Evolutionary conservation across 1,140 invertebrate genomes (phyloP).

Genomic region (Dryas iulia): DNA sequence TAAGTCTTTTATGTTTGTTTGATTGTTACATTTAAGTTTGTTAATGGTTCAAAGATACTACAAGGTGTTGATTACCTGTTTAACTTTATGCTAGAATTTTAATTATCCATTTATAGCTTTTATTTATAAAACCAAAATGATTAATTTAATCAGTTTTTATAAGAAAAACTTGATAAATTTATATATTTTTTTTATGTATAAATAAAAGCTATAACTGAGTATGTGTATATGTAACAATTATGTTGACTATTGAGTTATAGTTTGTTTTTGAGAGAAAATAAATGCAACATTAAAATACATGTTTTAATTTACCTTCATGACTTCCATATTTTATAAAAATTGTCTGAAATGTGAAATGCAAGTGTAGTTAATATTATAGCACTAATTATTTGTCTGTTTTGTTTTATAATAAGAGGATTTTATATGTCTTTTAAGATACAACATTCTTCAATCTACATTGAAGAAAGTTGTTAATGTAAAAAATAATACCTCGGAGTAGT

Average conservation of each 20-base stretch:
- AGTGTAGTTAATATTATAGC: no score
- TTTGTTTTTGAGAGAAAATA: conserved; percentile 22
- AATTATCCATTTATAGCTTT: conserved; percentile 4
- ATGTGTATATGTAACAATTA: background rate
- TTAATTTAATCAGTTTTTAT: conserved; percentile 41
- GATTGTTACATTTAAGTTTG: conserved; percentile 20
- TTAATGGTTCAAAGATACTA: background rate
- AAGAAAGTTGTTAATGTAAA: no score
- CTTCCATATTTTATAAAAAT: no score
- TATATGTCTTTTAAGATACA: no score
- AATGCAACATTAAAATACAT: conserved; percentile 31
- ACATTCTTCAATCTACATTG: no score
- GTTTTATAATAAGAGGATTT: no score
- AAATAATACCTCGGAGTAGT: no score
- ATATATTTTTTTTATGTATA: background rate
- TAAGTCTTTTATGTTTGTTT: conserved; percentile 22
- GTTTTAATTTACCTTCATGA: background rate
- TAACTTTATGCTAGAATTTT: conserved; percentile 17
- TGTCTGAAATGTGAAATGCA: no score
- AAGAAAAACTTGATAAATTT: conserved; percentile 35
- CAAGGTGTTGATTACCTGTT: conserved; percentile 36
- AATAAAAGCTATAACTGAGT: background rate
- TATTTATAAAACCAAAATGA: conserved; percentile 7
- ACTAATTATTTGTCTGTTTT: no score
- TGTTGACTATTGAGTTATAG: background rate